phyloP scores from a whole-genome alignment of 2,888 invertebrate genomes.

The Zelleria hepariella region DNA sequence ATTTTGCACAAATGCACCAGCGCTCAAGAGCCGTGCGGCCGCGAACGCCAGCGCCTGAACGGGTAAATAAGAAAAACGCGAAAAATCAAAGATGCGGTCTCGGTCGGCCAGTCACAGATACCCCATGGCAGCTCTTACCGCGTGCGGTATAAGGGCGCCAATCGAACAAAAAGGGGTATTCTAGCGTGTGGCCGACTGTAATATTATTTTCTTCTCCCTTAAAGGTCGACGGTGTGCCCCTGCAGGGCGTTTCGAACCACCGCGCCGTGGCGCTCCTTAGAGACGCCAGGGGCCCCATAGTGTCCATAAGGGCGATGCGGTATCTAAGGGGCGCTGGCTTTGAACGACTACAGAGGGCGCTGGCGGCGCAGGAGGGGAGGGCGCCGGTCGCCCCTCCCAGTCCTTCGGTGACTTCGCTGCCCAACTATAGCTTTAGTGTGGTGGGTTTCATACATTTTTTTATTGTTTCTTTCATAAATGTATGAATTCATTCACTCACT shows the following conservation, averaged over 20 bases:
- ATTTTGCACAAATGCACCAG: too few species aligned
- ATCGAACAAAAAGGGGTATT: too few species aligned
- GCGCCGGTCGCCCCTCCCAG: slow-evolving; percentile 74
- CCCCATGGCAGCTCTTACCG: too few species aligned
- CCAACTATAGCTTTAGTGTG: slow-evolving; percentile 82
- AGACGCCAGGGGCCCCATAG: slow-evolving; percentile 77
- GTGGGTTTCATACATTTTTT: slow-evolving; percentile 51
- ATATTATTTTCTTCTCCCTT: too few species aligned
- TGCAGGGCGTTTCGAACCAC: slow-evolving; percentile 91
- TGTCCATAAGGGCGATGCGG: slow-evolving; percentile 55
- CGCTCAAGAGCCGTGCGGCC: too few species aligned
- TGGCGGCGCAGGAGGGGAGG: slow-evolving; percentile 78
- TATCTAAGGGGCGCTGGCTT: slow-evolving; percentile 89
- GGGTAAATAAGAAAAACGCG: too few species aligned
- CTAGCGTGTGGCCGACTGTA: too few species aligned
- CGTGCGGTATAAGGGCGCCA: too few species aligned
- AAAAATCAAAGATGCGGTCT: too few species aligned
- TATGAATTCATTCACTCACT: background rate
- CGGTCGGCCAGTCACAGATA: too few species aligned
- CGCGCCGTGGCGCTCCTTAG: slow-evolving; percentile 91
- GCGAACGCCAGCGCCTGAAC: too few species aligned
- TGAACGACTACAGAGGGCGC: slow-evolving; percentile 83
- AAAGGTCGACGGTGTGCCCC: slow-evolving; percentile 81
- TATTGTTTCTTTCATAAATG: background rate
- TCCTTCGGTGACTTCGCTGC: slow-evolving; percentile 79